Base-by-base conservation (phyloP, 2,113 vertebrate species). In the Zapornia atra region DNA sequence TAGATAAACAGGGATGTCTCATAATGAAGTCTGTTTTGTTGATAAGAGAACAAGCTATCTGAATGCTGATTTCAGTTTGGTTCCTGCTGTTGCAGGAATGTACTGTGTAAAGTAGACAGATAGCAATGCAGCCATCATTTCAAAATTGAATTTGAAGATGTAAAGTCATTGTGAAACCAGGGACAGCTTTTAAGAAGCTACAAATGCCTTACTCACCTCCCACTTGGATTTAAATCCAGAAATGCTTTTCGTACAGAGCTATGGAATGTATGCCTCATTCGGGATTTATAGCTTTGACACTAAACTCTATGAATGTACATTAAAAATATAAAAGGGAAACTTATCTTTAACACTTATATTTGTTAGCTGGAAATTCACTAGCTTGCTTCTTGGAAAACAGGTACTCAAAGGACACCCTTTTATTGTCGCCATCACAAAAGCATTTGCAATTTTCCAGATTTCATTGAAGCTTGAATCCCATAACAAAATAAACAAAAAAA, bases 111-210 rank as follows among this genome's bases (percentile, higher is more conserved):
- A 86, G 40, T 8, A 79, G 50, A 71, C 56, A 92, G 56, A 92
- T 64, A 94, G 29, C 31, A 85, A 70, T 1, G 7, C 7, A 8
- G 17, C 34, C 86, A 20, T 80, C 15, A 21, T 79, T 89, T 75
- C 42, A 90, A 91, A 95, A 92, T 8, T 78, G 71, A 95, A 91
- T 81, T 80, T 65, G 64, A 90, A 87, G 57, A 46, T 29, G 17
- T 14, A 82, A 80, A 69, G 68, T 56, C 34, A 48, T 57, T 11
- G 3, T 28, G 31, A 95, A 94, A 78, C 10, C 31, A 79, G 21
- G 11, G 44, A 69, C 4, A 44, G 44, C 21, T 80, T 75, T 89
- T 26, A 71, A 90, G 69, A 82, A 73, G 6, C 10, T 34, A 51
- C 6, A 77, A 60, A 86, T 51, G 13, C 12, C 36, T 91, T 70